Percentiles rank a stretch among this genome's conserved stretches.
These are phyloP conservation scores for Auanema freiburgensis DNA, from an alignment of 2,888 invertebrate species.

Conservation along the genomic window DNA sequence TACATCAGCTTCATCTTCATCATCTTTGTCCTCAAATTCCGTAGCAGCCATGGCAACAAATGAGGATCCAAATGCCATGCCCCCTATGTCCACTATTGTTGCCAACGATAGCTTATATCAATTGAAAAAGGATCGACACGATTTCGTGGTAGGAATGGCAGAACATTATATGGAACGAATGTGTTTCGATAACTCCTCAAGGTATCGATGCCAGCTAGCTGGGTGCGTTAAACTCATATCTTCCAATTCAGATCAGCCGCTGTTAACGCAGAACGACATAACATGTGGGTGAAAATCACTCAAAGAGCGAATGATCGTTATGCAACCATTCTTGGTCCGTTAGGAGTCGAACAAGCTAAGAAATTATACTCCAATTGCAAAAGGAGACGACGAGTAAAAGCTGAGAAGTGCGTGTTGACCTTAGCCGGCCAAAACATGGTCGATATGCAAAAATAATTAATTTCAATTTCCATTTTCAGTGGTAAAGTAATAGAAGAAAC, in stretches of 20 bases:
- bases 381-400: constrained; percentile 22
- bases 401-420: constrained; percentile 7
- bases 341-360: constrained; percentile 32
- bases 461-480: constrained; percentile 2
- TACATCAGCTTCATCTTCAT: too few relatives aligned
- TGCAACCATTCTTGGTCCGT: constrained; percentile 14
- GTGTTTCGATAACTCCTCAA: constrained; percentile 29
- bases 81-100: background rate
- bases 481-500: background rate
- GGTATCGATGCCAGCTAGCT: too few relatives aligned
- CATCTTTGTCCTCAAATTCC: too few relatives aligned
- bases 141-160: constrained; percentile 25
- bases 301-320: constrained; percentile 25
- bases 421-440: background rate
- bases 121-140: constrained; percentile 30
- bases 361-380: constrained; percentile 38
- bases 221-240: too few relatives aligned
- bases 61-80: too few relatives aligned
- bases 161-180: constrained; percentile 29
- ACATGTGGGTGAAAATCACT: constrained; percentile 31
- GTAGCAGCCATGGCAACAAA: too few relatives aligned
- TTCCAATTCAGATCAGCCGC: constrained; percentile 21
- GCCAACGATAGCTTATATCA: constrained; percentile 12
- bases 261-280: constrained; percentile 27
- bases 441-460: constrained; percentile 1